Base-by-base conservation (phyloP, 2,797 vertebrate genomes). In the Semotilus atromaculatus region DNA sequence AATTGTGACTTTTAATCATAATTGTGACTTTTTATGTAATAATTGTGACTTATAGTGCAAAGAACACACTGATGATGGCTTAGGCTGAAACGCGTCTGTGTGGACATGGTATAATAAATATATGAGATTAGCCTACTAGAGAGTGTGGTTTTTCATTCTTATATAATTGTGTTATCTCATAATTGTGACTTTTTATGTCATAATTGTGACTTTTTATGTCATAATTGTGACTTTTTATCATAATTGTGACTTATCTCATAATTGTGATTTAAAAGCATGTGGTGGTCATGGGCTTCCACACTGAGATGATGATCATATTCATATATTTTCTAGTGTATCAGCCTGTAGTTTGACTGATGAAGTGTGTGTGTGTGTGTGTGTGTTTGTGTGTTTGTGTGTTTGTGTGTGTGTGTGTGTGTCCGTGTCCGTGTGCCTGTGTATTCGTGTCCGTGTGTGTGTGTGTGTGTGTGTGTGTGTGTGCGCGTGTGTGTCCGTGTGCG, bases 371-470 rank as follows among this genome's bases (percentile, higher is more conserved):
- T 89, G 91, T 89, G 88, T 58, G 88, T 92, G 40, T 40, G 40
- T 40, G 38, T 40, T 7, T 38, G 38, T 91, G 82, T 83, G 23
- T 89, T 82, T 19, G 77, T 81, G 90, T 88, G 90, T 36, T 4
- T 36, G 88, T 58, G 88, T 92, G 91, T 92, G 93, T 92, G 92
- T 93, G 91, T 89, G 87, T 84, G 92, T 92, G 92, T 91, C n/a
- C n/a, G n/a, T n/a, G n/a, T n/a, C n/a, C n/a, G 88, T 31, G 31
- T 31, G 31, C 3, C 31, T 31, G 31, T 31, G 40, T 40, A n/a
- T n/a, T n/a, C n/a, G n/a, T n/a, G n/a, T n/a, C n/a, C n/a, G 40
- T 40, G 38, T 40, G 38, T 38, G 38, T 91, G 82, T 83, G 23
- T 89, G 83, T 19, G 77, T 81, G 90, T 88, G 90, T 36, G 34